Percentiles rank a stretch among this genome's conserved stretches.
These are phyloP conservation scores for Electrona antarctica DNA, from an alignment of 2,113 vertebrate species.

Conservation along the genomic window DNA sequence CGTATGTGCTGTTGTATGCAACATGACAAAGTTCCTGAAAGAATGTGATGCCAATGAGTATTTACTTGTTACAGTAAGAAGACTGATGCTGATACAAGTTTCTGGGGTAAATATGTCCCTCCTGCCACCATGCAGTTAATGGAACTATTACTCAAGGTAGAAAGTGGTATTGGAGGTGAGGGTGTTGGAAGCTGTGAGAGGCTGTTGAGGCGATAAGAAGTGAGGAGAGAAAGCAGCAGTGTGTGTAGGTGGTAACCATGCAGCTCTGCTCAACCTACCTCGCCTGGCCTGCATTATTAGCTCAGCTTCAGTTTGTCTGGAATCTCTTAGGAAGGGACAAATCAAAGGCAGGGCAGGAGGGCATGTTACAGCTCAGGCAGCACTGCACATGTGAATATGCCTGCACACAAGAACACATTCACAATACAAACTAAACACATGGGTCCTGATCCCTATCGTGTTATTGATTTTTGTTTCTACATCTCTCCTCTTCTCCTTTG, in stretches of 20 bases:
- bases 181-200: conserved; percentile 50
- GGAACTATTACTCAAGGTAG: neutral
- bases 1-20: too few species aligned
- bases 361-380: conserved; percentile 56
- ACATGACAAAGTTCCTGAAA: too few species aligned
- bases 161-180: conserved; percentile 34
- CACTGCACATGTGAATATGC: conserved; percentile 39
- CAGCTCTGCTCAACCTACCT: conserved; percentile 54
- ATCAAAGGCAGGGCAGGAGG: conserved; percentile 73
- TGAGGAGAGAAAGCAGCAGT: conserved; percentile 50
- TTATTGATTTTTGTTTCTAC: conserved; percentile 63
- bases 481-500: conserved; percentile 40
- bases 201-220: conserved; percentile 60
- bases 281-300: conserved; percentile 42
- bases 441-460: conserved; percentile 31
- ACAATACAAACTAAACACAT: conserved; percentile 35
- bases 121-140: conserved; percentile 1
- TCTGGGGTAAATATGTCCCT: too few species aligned
- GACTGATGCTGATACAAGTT: too few species aligned
- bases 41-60: too few species aligned
- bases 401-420: conserved; percentile 35
- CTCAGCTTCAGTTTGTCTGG: conserved; percentile 54
- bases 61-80: too few species aligned
- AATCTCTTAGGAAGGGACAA: conserved; percentile 71
- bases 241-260: conserved; percentile 68